A percentile compares a stretch with the other conserved stretches of the same genome.
These are phyloP conservation scores for Myopa testacea DNA, from an alignment of 2,888 invertebrate genomes.

Conservation along the genomic window DNA sequence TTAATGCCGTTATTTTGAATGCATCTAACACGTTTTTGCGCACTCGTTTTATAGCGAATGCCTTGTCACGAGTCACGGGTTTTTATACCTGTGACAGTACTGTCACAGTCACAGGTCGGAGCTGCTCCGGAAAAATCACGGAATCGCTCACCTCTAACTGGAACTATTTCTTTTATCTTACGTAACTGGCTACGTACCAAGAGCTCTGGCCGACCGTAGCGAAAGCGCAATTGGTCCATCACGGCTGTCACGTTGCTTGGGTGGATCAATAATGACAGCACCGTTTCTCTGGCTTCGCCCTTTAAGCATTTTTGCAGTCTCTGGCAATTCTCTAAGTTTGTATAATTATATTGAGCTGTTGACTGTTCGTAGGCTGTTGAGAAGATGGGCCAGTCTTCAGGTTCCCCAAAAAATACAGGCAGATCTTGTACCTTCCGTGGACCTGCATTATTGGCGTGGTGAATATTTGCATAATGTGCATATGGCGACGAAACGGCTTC, in stretches of 20 bases:
- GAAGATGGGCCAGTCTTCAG: constrained; percentile 44
- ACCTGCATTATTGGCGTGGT: not conserved
- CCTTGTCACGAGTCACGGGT: no score
- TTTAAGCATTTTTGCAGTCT: constrained; percentile 39
- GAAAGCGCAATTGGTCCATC: constrained; percentile 38
- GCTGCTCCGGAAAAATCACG: no score
- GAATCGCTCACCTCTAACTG: no score
- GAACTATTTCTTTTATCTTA: constrained; percentile 21
- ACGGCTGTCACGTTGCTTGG: constrained; percentile 31
- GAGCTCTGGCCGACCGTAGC: constrained; percentile 40
- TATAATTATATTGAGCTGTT: constrained; percentile 38
- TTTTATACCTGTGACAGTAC: no score
- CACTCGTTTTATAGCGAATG: no score
- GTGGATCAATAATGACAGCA: constrained; percentile 36
- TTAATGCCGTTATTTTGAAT: no score
- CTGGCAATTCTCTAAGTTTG: constrained; percentile 41
- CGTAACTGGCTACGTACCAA: constrained; percentile 26
- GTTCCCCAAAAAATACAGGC: constrained; percentile 39
- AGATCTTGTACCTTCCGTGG: constrained; percentile 10
- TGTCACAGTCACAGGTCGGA: no score
- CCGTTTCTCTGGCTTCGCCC: constrained; percentile 36
- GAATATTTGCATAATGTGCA: not conserved
- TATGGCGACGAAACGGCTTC: not conserved
- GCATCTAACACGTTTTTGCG: no score
- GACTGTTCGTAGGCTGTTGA: constrained; percentile 37